Conservation (phyloP, 1,140 invertebrate species). For the Samia ricini region DNA sequence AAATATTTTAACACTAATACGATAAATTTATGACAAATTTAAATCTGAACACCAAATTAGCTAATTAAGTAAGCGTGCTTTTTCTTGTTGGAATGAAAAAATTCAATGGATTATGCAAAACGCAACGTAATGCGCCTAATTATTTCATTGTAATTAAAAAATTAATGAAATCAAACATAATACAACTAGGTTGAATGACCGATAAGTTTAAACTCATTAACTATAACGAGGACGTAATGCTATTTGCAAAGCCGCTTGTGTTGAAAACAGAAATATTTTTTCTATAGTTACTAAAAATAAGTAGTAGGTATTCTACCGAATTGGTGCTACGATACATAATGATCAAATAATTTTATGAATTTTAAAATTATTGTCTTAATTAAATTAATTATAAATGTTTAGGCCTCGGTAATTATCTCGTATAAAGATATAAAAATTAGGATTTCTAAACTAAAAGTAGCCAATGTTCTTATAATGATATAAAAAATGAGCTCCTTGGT, state of each 20-base stretch:
- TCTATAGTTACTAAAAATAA: not conserved
- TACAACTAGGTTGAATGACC: not conserved
- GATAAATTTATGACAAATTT: too few relatives aligned
- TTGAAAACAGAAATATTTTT: constrained; percentile 9
- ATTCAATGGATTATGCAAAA: constrained; percentile 2
- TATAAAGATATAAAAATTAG: too few relatives aligned
- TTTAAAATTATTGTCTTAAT: not conserved
- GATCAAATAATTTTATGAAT: not conserved
- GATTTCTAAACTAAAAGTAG: too few relatives aligned
- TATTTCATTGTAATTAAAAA: not conserved
- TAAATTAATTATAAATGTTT: too few relatives aligned
- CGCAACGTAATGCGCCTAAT: not conserved
- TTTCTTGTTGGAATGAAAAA: too few relatives aligned
- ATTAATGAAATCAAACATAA: not conserved
- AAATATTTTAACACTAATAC: too few relatives aligned
- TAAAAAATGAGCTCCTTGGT: too few relatives aligned
- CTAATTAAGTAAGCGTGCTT: too few relatives aligned
- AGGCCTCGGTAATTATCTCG: too few relatives aligned
- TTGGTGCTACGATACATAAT: not conserved
- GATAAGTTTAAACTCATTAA: constrained; percentile 23
- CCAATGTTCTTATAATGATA: too few relatives aligned
- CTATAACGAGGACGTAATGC: constrained; percentile 28
- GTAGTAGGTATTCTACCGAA: not conserved
- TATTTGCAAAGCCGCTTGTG: constrained; percentile 18
- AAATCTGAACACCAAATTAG: too few relatives aligned